Conservation (phyloP, 2,888 invertebrate species). For the Chaetogeoica ovagalla region DNA sequence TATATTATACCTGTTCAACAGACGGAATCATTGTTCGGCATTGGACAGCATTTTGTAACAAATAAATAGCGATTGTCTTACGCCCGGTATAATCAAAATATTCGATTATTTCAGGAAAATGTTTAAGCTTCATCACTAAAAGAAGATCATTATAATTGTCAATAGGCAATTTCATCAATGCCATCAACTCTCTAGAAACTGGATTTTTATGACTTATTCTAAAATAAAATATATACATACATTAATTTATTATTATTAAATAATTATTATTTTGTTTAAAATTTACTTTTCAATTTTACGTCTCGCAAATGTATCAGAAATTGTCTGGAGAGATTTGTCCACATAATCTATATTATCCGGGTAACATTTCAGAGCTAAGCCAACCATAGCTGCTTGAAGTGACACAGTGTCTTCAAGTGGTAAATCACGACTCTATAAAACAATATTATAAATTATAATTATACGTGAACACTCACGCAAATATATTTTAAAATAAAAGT, state of each 20-base stretch:
- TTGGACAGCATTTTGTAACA: slow-evolving; percentile 87
- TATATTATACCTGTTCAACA: slow-evolving; percentile 73
- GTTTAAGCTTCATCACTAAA: slow-evolving; percentile 80
- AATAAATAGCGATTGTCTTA: slow-evolving; percentile 81
- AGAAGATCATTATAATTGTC: slow-evolving; percentile 93
- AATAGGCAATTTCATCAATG: slow-evolving; percentile 90
- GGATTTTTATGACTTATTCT: slow-evolving; percentile 77
- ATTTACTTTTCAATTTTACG: slow-evolving; percentile 77
- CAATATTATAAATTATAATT: slow-evolving; percentile 27
- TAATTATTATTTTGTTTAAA: not conserved
- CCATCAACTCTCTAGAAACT: slow-evolving; percentile 90
- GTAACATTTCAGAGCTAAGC: slow-evolving; percentile 94
- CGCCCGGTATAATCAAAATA: slow-evolving; percentile 86
- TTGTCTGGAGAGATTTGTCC: slow-evolving; percentile 90
- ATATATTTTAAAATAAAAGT: not conserved
- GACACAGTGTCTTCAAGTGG: slow-evolving; percentile 94
- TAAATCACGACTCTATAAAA: slow-evolving; percentile 83
- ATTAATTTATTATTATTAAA: not conserved
- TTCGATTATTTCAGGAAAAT: slow-evolving; percentile 83
- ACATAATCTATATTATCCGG: slow-evolving; percentile 92
- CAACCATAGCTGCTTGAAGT: slow-evolving; percentile 90
- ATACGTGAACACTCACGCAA: not conserved
- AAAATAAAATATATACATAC: slow-evolving; percentile 55
- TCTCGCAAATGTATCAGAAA: slow-evolving; percentile 86
- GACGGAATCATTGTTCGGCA: slow-evolving; percentile 84